Percentiles rank a stretch among this genome's conserved stretches.
Conservation (phyloP, 1,140 invertebrate species). For the Aphaenogaster rudis region DNA sequence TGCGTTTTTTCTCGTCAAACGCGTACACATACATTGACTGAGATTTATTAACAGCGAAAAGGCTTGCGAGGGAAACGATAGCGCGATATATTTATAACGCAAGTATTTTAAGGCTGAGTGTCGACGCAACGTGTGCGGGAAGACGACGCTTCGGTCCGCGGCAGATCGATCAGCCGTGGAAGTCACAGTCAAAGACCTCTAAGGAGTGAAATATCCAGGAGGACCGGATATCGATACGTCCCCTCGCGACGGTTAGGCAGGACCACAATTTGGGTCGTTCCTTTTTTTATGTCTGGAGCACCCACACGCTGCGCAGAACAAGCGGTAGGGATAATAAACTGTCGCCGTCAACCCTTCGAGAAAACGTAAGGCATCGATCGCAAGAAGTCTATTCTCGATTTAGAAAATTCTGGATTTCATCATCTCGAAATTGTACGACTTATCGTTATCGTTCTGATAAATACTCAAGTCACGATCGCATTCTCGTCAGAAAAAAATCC, state of each 20-base stretch:
- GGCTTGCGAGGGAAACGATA: neutral
- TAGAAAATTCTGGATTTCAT: neutral
- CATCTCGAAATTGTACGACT: neutral
- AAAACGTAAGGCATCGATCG: constrained; percentile 6
- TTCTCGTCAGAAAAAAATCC: neutral
- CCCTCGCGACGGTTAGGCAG: constrained; percentile 41
- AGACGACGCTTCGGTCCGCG: neutral
- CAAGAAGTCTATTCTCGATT: neutral
- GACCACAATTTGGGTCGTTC: constrained; percentile 34
- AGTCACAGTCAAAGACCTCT: constrained; percentile 41
- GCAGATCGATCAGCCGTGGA: constrained; percentile 52
- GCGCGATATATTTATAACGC: constrained; percentile 13
- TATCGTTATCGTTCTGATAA: neutral
- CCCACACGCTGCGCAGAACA: constrained; percentile 6
- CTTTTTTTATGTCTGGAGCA: constrained; percentile 47
- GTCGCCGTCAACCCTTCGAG: neutral
- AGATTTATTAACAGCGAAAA: neutral
- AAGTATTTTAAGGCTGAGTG: constrained; percentile 37
- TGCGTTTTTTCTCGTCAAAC: neutral
- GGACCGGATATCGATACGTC: constrained; percentile 58
- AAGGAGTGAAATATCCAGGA: constrained; percentile 35
- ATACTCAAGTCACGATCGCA: neutral
- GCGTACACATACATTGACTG: neutral
- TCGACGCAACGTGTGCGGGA: constrained; percentile 5
- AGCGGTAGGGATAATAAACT: constrained; percentile 13